A percentile compares a stretch with the other conserved stretches of the same genome.
Evolutionary conservation across 1,140 invertebrate species (phyloP).

Genomic region (Thaumatotibia leucotreta): DNA sequence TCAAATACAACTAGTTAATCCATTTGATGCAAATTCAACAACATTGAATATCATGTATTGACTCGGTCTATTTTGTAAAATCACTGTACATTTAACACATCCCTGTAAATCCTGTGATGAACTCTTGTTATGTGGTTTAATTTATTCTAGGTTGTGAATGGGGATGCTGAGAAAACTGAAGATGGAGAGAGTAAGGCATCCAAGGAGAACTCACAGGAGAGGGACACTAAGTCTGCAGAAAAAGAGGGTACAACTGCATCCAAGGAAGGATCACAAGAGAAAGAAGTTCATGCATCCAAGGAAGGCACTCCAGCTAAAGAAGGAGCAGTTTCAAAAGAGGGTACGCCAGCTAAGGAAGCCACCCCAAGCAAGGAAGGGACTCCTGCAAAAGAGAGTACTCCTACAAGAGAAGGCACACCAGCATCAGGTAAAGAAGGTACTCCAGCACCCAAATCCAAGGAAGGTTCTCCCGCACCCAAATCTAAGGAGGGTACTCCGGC

Average conservation of each 20-base stretch:
- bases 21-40: too few species aligned
- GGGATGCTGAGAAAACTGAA: slow-evolving; percentile 19
- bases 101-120: too few species aligned
- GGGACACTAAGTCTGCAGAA: neutral
- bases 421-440: slow-evolving; percentile 26
- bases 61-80: too few species aligned
- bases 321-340: slow-evolving; percentile 12
- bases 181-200: slow-evolving; percentile 19
- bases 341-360: slow-evolving; percentile 18
- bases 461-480: slow-evolving; percentile 16
- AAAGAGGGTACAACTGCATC: slow-evolving; percentile 9
- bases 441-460: slow-evolving; percentile 21
- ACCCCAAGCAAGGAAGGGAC: too few species aligned
- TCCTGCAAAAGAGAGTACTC: slow-evolving; percentile 15
- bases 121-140: neutral
- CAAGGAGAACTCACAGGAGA: slow-evolving; percentile 22
- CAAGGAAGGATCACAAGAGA: slow-evolving; percentile 18
- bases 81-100: too few species aligned
- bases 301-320: slow-evolving; percentile 18
- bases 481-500: slow-evolving; percentile 11
- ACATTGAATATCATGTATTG: too few species aligned
- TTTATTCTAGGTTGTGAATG: slow-evolving; percentile 14
- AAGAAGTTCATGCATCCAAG: slow-evolving; percentile 33
- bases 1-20: too few species aligned
- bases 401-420: slow-evolving; percentile 21